phyloP scores from a whole-genome alignment of 2,113 vertebrate species.

The Atherinomorus stipes region DNA sequence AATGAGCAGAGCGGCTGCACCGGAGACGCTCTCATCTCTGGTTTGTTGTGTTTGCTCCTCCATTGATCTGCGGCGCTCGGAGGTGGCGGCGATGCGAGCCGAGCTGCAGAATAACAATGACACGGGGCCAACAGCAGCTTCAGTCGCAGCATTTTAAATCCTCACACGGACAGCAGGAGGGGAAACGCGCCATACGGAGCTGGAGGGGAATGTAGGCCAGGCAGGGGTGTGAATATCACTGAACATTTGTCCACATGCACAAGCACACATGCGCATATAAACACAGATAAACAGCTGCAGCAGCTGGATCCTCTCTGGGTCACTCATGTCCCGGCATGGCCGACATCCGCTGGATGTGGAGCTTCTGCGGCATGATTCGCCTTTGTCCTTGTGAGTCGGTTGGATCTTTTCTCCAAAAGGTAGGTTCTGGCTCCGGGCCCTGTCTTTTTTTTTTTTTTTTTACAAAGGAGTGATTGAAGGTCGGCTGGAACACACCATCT shows the following conservation, averaged over 20 bases:
- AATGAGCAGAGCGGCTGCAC: slow-evolving; percentile 55
- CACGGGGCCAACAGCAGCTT: slow-evolving; percentile 25
- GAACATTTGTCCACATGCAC: slow-evolving; percentile 45
- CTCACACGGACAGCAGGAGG: slow-evolving; percentile 35
- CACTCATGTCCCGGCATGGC: slow-evolving; percentile 59
- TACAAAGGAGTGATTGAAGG: slow-evolving; percentile 37
- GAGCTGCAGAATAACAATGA: slow-evolving; percentile 66
- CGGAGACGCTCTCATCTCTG: slow-evolving; percentile 36
- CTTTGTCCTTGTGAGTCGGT: slow-evolving; percentile 65
- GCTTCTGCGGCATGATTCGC: slow-evolving; percentile 53
- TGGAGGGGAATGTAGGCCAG: slow-evolving; percentile 61
- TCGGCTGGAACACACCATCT: slow-evolving; percentile 4
- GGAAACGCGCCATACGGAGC: slow-evolving; percentile 37
- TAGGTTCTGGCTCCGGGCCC: slow-evolving; percentile 24
- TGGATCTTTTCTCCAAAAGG: slow-evolving; percentile 53
- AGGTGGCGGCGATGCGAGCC: slow-evolving; percentile 45
- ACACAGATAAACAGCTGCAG: slow-evolving; percentile 64
- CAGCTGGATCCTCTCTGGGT: slow-evolving; percentile 64
- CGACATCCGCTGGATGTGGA: slow-evolving; percentile 53
- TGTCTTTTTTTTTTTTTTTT: slow-evolving; percentile 12
- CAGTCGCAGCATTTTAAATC: slow-evolving; percentile 47
- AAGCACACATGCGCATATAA: slow-evolving; percentile 31
- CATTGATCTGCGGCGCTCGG: slow-evolving; percentile 60
- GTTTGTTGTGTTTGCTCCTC: slow-evolving; percentile 31
- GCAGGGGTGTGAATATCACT: slow-evolving; percentile 60